Conservation (phyloP, 2,888 invertebrate species). For the Phyllotreta striolata region DNA sequence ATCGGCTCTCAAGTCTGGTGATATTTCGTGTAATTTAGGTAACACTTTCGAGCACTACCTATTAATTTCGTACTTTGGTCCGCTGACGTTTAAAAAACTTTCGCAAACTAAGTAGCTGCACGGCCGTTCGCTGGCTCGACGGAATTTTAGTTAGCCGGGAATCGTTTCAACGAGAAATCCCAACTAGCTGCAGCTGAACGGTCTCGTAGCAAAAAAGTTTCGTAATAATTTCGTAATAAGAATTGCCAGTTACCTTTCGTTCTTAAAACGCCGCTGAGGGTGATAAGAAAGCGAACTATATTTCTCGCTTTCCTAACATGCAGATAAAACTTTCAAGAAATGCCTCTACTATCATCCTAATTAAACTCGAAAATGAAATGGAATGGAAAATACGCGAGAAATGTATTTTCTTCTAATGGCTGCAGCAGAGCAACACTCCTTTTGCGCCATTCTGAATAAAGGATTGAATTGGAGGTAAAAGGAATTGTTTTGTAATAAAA, state of each 20-base stretch:
- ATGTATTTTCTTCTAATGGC: constrained; percentile 16
- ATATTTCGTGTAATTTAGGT: constrained; percentile 28
- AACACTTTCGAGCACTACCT: constrained; percentile 26
- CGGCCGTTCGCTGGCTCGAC: not conserved
- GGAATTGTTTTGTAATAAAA: constrained; percentile 34
- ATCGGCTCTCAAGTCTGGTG: constrained; percentile 22
- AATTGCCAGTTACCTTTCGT: too few relatives aligned
- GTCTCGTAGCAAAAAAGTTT: too few relatives aligned
- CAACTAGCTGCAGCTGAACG: not conserved
- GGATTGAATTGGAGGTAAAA: constrained; percentile 29
- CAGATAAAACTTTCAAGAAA: too few relatives aligned
- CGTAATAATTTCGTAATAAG: too few relatives aligned
- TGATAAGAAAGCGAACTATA: too few relatives aligned
- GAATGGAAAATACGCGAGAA: not conserved
- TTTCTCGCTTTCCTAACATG: too few relatives aligned
- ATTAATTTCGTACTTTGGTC: constrained; percentile 25
- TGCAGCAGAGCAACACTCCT: constrained; percentile 19
- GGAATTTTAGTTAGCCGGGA: constrained; percentile 2
- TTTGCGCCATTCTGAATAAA: constrained; percentile 25
- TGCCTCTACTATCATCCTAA: not conserved
- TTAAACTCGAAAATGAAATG: constrained; percentile 20
- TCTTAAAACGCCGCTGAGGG: too few relatives aligned
- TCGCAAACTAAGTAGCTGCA: constrained; percentile 6
- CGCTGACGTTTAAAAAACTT: constrained; percentile 24
- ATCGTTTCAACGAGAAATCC: constrained; percentile 1